These are phyloP conservation scores for Scaptomyza pallida DNA, from an alignment of 1,140 invertebrate species.

Conservation along the genomic window DNA sequence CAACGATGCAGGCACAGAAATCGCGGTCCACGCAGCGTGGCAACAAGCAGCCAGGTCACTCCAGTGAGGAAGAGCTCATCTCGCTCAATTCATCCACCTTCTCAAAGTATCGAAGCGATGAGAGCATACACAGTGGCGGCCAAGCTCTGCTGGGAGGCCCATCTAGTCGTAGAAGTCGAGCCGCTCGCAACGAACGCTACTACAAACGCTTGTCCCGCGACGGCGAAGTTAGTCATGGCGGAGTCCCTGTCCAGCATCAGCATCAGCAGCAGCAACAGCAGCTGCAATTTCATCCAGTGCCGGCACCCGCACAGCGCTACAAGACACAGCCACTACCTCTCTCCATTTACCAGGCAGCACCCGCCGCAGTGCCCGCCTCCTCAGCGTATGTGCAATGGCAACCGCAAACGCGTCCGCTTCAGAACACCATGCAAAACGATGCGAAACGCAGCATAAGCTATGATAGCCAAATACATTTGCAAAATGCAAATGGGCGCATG, in stretches of 20 bases:
- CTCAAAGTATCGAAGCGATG: slow-evolving; percentile 87
- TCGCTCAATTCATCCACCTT: slow-evolving; percentile 88
- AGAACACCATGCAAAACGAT: slow-evolving; percentile 70
- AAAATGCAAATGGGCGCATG: slow-evolving; percentile 60
- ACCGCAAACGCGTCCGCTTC: slow-evolving; percentile 50
- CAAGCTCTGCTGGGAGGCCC: slow-evolving; percentile 84
- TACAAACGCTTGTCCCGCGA: slow-evolving; percentile 90
- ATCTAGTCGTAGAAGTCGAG: slow-evolving; percentile 85
- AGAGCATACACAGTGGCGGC: slow-evolving; percentile 87
- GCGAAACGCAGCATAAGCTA: slow-evolving; percentile 82
- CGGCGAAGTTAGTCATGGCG: slow-evolving; percentile 86
- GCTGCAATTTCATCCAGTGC: slow-evolving; percentile 42
- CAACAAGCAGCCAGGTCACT: slow-evolving; percentile 84
- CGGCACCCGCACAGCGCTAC: slow-evolving; percentile 54
- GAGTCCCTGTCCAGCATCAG: slow-evolving; percentile 64
- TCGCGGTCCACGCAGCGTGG: slow-evolving; percentile 72
- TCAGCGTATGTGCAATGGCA: slow-evolving; percentile 71
- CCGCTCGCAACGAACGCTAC: slow-evolving; percentile 91
- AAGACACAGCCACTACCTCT: slow-evolving; percentile 78
- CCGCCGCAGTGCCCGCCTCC: neutral
- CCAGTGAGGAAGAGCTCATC: slow-evolving; percentile 89
- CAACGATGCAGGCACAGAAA: slow-evolving; percentile 18
- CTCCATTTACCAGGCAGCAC: slow-evolving; percentile 68
- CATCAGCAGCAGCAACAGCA: slow-evolving; percentile 41
- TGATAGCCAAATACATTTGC: slow-evolving; percentile 77